Conservation (phyloP, 2,797 vertebrate genomes). For the Rhynchotus rufescens region DNA sequence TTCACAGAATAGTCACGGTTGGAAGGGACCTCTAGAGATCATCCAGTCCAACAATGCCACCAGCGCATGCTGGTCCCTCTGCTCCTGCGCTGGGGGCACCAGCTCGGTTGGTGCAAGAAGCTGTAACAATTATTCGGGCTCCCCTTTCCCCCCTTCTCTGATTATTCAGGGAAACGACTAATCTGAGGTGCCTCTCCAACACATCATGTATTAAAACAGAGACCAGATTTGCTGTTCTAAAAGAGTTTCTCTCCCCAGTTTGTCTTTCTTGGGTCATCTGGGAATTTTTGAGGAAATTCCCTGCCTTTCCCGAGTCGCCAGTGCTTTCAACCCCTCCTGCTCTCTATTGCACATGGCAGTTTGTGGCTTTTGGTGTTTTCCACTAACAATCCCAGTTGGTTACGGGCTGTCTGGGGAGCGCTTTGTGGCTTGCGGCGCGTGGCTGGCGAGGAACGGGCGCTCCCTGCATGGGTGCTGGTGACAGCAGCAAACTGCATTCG, state of each 20-base stretch:
- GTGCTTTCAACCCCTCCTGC: not conserved
- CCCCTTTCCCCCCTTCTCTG: not conserved
- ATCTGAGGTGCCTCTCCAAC: not conserved
- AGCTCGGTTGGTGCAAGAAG: not conserved
- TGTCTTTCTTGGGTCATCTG: not conserved
- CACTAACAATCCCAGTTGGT: not conserved
- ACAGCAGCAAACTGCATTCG: not conserved
- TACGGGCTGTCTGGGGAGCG: not conserved
- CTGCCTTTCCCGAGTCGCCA: not conserved
- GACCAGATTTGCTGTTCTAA: not conserved
- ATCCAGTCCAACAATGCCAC: not conserved
- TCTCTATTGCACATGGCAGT: not conserved
- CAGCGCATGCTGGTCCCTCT: accelerated
- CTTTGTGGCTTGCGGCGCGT: not conserved
- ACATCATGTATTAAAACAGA: not conserved
- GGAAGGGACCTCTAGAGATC: too few relatives aligned
- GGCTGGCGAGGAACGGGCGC: not conserved
- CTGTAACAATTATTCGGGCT: too few relatives aligned
- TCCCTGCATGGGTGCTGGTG: not conserved
- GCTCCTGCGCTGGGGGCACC: accelerated
- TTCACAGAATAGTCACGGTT: too few relatives aligned
- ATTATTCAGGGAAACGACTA: not conserved
- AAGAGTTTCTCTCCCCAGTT: too few relatives aligned
- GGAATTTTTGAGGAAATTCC: slow-evolving; percentile 52
- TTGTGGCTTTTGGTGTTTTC: slow-evolving; percentile 41